Conservation (phyloP, 2,888 invertebrate species). For the Eucera pruinosa region DNA sequence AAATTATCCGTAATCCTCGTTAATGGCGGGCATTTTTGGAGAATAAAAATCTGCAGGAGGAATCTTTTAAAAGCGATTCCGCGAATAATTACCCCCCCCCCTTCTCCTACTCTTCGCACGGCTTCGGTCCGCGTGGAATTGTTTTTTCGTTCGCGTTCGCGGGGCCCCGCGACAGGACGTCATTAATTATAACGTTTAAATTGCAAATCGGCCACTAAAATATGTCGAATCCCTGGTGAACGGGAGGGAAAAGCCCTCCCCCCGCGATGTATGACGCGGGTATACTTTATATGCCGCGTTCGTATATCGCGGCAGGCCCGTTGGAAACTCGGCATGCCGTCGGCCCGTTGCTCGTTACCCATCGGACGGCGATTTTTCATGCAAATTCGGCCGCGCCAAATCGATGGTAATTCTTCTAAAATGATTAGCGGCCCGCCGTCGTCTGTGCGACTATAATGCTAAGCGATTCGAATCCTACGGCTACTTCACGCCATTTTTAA, state of each 20-base stretch:
- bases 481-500: too few relatives aligned
- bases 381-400: slow-evolving; percentile 75
- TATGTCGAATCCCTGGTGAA: slow-evolving; percentile 73
- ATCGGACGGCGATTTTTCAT: slow-evolving; percentile 69
- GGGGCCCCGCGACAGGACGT: slow-evolving; percentile 56
- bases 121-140: background rate
- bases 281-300: slow-evolving; percentile 57
- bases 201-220: slow-evolving; percentile 77
- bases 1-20: too few relatives aligned
- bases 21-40: too few relatives aligned
- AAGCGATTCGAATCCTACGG: slow-evolving; percentile 59
- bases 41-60: too few relatives aligned
- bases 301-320: slow-evolving; percentile 19
- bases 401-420: slow-evolving; percentile 78
- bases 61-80: background rate
- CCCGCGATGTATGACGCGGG: slow-evolving; percentile 48
- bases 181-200: slow-evolving; percentile 77
- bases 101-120: background rate
- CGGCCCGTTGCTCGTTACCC: slow-evolving; percentile 19
- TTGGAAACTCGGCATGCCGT: slow-evolving; percentile 6
- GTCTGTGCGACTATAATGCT: slow-evolving; percentile 71
- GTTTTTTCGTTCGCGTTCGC: slow-evolving; percentile 38
- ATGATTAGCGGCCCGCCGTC: slow-evolving; percentile 71
- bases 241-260: slow-evolving; percentile 22
- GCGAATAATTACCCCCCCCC: slow-evolving; percentile 8